These are phyloP conservation scores for Ethmia dodecea DNA, from an alignment of 2,888 invertebrate genomes.

Conservation along the genomic window DNA sequence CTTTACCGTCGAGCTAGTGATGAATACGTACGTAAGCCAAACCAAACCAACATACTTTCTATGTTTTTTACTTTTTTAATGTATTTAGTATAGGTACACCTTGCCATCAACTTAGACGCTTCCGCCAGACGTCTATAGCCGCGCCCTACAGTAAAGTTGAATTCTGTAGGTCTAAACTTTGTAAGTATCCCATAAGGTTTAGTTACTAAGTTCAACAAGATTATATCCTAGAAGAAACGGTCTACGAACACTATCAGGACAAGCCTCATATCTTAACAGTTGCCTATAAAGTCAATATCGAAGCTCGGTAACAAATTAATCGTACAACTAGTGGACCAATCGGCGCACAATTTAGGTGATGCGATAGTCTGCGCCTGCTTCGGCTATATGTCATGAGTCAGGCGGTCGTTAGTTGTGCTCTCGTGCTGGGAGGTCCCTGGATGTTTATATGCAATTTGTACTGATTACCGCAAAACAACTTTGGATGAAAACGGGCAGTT, in stretches of 20 bases:
- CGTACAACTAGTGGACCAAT: conserved; percentile 15
- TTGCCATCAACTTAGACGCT: no score
- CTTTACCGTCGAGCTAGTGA: no score
- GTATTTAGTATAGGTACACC: no score
- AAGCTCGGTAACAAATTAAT: conserved; percentile 18
- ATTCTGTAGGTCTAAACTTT: no score
- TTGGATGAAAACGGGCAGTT: no score
- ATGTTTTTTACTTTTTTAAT: no score
- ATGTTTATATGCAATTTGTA: conserved; percentile 17
- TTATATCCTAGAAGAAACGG: no score
- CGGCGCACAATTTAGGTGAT: conserved; percentile 21
- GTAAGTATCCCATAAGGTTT: no score
- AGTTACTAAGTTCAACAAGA: background rate
- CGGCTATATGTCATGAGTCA: conserved; percentile 19
- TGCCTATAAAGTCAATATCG: conserved; percentile 13
- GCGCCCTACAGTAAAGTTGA: no score
- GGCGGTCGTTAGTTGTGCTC: conserved; percentile 18
- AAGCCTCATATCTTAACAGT: conserved; percentile 15
- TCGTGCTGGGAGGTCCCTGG: conserved; percentile 24
- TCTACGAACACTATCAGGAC: conserved; percentile 4
- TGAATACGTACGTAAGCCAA: no score
- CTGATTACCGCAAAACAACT: background rate
- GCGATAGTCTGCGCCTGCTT: conserved; percentile 15
- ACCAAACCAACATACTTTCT: no score
- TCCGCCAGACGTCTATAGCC: no score